phyloP scores from a whole-genome alignment of 2,113 vertebrate species.

The Cacatua alba region DNA sequence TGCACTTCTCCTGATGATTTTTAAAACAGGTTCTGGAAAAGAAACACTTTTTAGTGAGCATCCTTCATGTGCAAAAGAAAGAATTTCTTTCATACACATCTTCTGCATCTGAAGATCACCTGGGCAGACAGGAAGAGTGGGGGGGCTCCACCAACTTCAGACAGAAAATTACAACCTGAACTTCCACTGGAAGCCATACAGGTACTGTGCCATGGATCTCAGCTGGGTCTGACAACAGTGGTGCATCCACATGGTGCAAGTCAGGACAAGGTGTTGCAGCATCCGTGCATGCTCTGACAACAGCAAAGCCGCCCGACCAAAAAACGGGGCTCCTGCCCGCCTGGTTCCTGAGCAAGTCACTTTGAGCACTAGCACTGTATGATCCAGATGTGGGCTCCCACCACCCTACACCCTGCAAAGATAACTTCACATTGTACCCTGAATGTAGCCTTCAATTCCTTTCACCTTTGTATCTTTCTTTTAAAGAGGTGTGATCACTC shows the following conservation, averaged over 20 bases:
- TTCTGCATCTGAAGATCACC: background rate
- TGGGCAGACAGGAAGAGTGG: background rate
- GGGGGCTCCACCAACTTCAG: background rate
- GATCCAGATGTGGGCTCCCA: background rate
- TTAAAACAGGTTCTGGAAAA: slow-evolving; percentile 37
- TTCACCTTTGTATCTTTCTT: background rate
- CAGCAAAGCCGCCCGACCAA: rapidly evolving
- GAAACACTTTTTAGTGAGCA: background rate
- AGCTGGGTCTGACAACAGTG: background rate
- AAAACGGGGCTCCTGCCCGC: rapidly evolving
- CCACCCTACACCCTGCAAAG: background rate
- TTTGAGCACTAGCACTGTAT: background rate
- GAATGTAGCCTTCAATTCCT: background rate
- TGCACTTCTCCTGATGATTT: background rate
- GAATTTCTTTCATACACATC: background rate
- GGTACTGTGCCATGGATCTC: background rate
- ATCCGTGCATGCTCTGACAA: rapidly evolving
- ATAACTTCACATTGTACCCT: background rate
- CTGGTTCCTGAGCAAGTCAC: background rate
- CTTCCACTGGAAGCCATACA: rapidly evolving
- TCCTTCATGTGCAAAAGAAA: slow-evolving; percentile 26
- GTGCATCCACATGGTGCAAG: background rate
- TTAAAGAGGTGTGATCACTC: background rate
- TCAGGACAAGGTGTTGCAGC: background rate
- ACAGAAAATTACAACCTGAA: background rate